Conservation (phyloP, 2,797 vertebrate genomes). For the Thamnophis elegans region DNA sequence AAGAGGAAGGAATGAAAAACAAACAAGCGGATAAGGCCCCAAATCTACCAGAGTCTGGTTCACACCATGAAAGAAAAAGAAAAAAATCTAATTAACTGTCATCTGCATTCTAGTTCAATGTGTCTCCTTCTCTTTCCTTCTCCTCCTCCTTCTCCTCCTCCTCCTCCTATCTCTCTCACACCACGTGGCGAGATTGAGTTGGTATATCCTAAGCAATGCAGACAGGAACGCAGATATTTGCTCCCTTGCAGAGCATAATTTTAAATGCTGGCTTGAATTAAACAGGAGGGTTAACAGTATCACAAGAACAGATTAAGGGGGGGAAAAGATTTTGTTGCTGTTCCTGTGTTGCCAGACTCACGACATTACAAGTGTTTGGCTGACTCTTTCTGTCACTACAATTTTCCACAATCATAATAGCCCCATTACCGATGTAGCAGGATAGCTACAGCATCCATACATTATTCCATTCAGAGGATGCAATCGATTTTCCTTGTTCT, state of each 20-base stretch:
- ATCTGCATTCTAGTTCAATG: not conserved
- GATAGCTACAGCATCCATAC: constrained; percentile 7
- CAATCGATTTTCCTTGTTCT: constrained; percentile 45
- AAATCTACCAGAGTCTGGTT: not conserved
- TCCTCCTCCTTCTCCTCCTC: too few species aligned
- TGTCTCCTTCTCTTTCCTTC: not conserved
- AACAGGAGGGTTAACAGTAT: not conserved
- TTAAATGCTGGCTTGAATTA: not conserved
- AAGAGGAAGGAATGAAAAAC: not conserved
- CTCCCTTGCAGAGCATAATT: not conserved
- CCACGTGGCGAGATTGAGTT: not conserved
- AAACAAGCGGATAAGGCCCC: not conserved
- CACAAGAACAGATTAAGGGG: not conserved
- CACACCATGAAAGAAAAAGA: not conserved
- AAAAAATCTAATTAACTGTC: not conserved
- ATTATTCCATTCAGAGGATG: constrained; percentile 53
- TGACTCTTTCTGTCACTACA: not conserved
- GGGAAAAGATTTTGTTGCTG: not conserved
- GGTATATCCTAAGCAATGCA: not conserved
- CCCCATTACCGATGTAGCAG: constrained; percentile 30
- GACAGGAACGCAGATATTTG: not conserved
- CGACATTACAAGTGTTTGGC: constrained; percentile 17
- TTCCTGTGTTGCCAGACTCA: not conserved
- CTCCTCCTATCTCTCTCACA: not conserved
- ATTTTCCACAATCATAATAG: constrained; percentile 27